These are phyloP conservation scores for Parnassius mnemosyne DNA, from an alignment of 2,888 invertebrate genomes.

Conservation along the genomic window DNA sequence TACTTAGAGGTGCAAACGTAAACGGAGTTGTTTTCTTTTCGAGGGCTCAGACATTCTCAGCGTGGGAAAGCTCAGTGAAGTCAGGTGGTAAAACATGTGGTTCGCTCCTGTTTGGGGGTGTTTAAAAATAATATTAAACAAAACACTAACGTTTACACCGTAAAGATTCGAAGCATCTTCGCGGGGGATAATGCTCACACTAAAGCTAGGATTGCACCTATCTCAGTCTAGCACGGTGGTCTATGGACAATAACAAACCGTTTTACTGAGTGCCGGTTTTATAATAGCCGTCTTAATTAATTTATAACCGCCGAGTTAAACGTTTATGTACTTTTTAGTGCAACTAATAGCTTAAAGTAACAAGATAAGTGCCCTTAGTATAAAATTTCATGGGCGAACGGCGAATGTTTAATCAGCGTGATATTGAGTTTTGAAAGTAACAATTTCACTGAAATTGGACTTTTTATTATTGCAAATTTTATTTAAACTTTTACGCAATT, in stretches of 20 bases:
- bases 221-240: slow-evolving; percentile 60
- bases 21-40: slow-evolving; percentile 64
- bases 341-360: slow-evolving; percentile 5
- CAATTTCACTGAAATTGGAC: too few relatives aligned
- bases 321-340: slow-evolving; percentile 17
- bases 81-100: slow-evolving; percentile 78
- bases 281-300: slow-evolving; percentile 14
- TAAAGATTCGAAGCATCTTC: slow-evolving; percentile 51
- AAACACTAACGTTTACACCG: slow-evolving; percentile 62
- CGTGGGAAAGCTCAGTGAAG: slow-evolving; percentile 76
- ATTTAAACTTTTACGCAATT: too few relatives aligned
- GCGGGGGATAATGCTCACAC: slow-evolving; percentile 62
- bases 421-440: too few relatives aligned
- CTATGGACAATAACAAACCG: slow-evolving; percentile 67
- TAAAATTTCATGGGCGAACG: not conserved
- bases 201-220: slow-evolving; percentile 34
- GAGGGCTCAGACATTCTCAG: slow-evolving; percentile 54
- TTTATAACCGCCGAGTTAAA: slow-evolving; percentile 14
- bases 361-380: slow-evolving; percentile 13
- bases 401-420: too few relatives aligned
- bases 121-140: slow-evolving; percentile 75
- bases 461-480: too few relatives aligned
- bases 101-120: slow-evolving; percentile 66
- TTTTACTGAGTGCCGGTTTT: slow-evolving; percentile 3
- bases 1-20: slow-evolving; percentile 49